Evolutionary conservation across 2,113 vertebrate species (phyloP).

Genomic region (Pachypanchax playfairii): DNA sequence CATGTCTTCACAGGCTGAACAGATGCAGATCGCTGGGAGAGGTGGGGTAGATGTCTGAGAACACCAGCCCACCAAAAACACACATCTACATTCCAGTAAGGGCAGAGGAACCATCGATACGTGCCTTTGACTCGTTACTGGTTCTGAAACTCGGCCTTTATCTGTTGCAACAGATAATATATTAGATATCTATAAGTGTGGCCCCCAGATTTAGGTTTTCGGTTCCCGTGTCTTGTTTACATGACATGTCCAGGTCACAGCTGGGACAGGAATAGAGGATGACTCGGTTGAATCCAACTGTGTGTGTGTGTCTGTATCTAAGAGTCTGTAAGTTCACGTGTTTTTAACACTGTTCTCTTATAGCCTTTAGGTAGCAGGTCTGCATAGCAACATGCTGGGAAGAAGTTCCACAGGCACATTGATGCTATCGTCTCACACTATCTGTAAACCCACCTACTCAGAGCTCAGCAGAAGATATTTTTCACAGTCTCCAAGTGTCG

Average conservation of each 20-base stretch:
- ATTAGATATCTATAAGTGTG: constrained; percentile 19
- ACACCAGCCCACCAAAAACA: constrained; percentile 63
- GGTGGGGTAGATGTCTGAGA: constrained; percentile 57
- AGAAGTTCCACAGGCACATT: constrained; percentile 30
- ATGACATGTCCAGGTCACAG: constrained; percentile 60
- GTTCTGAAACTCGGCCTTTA: constrained; percentile 5
- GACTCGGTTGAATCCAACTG: constrained; percentile 61
- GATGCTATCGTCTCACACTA: constrained; percentile 17
- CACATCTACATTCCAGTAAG: constrained; percentile 57
- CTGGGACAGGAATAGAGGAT: constrained; percentile 65
- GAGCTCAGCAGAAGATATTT: constrained; percentile 19
- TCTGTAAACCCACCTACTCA: constrained; percentile 25
- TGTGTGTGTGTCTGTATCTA: constrained; percentile 11
- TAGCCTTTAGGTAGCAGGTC: constrained; percentile 46
- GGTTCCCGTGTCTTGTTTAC: constrained; percentile 69
- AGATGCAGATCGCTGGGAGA: constrained; percentile 62
- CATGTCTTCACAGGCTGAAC: constrained; percentile 68
- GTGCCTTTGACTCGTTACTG: background rate
- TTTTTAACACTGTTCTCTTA: constrained; percentile 42
- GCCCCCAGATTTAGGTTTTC: constrained; percentile 56
- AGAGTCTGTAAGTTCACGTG: constrained; percentile 23
- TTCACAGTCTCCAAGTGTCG: constrained; percentile 14
- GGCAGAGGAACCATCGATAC: constrained; percentile 10
- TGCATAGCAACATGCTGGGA: constrained; percentile 54
- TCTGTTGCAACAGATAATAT: constrained; percentile 23